phyloP scores from a whole-genome alignment of 2,113 vertebrate species.

The Sylvietta virens region DNA sequence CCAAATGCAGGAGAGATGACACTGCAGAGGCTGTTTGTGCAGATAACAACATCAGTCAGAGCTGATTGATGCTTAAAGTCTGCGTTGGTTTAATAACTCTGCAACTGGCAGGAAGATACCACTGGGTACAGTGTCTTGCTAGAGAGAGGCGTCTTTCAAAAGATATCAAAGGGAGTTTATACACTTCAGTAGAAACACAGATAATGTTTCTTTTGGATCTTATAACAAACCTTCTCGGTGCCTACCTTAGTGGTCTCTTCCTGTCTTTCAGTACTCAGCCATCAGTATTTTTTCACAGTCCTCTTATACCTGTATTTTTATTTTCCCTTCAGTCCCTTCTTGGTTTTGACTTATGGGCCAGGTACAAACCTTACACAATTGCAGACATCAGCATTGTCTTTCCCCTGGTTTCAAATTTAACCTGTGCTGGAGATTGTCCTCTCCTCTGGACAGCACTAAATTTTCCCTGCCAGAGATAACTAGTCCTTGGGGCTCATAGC shows the following conservation, averaged over 20 bases:
- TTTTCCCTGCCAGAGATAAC: neutral
- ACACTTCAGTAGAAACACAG: neutral
- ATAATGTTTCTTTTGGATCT: neutral
- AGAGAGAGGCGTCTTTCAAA: neutral
- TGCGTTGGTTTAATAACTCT: neutral
- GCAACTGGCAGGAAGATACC: neutral
- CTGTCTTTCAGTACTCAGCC: neutral
- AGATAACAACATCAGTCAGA: neutral
- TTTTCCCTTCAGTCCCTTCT: neutral
- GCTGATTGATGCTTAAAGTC: neutral
- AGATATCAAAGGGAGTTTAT: neutral
- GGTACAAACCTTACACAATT: neutral
- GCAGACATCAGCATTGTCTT: neutral
- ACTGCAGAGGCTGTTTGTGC: neutral
- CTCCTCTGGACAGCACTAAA: slow-evolving; percentile 5
- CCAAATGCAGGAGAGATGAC: neutral
- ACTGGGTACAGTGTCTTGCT: neutral
- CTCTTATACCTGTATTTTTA: neutral
- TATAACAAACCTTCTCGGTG: neutral
- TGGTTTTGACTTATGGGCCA: neutral
- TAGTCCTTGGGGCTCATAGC: slow-evolving; percentile 3
- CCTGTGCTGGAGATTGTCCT: neutral
- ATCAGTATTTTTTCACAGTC: rapidly evolving
- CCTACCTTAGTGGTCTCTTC: neutral
- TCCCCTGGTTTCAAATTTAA: neutral